Evolutionary conservation across 2,888 invertebrate genomes (phyloP), one percentile per base, ranked within the genome.

Genomic region (Diabrotica balteata): DNA sequence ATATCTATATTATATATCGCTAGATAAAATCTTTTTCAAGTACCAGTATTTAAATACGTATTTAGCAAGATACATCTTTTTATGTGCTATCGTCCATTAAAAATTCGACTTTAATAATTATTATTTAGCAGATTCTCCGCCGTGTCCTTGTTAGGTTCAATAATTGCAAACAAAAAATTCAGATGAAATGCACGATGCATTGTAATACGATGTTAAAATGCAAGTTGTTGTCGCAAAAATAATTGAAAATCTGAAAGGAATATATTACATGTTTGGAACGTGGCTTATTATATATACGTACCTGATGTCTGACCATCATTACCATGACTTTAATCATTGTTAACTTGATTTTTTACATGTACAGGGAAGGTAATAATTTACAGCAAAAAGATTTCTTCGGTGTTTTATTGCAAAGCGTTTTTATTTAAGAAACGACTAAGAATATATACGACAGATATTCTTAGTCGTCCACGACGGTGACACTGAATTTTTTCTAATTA

Each of bases 181-280:
- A 59, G 66, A 59, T 59, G 44, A 6, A 10, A 42, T 32, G 53
- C 53, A 8, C 42, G 53, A n/a, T 32, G 58, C 45, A 59, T 60
- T 55, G 55, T 60, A 66, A 66, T 60, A 43, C 17, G 45, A 2
- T 44, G 44, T 67, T 67, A 67, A 67, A 53, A 67, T 67, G 67
- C 54, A 63, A 45, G 53, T 58, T 59, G 59, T 51, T 45, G n/a
- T 62, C 22, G 11, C 58, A 54, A 67, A 54, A 67, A 53, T 51
- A 51, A 68, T 65, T 65, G 52, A 58, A 64, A 68, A 68, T 63
- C 65, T 64, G 62, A 54, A 59, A 50, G 49, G 59, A 72, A 59
- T 64, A 69, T 67, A 66, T 66, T 65, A 69, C 69, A 69, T 66
- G 63, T 65, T 67, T 61, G 50, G 62, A 51, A 70, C 67, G 70